Conservation (phyloP, 2,113 vertebrate genomes). For the Apodemus sylvaticus region DNA sequence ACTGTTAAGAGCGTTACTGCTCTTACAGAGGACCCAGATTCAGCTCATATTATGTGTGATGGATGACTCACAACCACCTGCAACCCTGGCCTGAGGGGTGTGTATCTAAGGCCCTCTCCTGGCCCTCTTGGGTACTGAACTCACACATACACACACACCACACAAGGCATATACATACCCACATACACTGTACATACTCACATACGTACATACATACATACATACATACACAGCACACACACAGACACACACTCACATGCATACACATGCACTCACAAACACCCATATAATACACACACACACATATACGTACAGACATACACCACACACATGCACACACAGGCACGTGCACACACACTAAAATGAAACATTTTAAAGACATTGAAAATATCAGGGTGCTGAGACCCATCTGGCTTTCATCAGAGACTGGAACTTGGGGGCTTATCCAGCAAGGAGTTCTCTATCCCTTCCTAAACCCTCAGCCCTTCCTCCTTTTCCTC, state of each 20-base stretch:
- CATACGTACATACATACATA: neutral
- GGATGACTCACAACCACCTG: neutral
- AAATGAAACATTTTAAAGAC: neutral
- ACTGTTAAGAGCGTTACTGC: neutral
- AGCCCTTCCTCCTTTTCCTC: neutral
- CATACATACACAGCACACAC: neutral
- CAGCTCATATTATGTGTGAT: neutral
- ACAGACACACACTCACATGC: neutral
- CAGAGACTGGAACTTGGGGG: neutral
- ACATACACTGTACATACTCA: too few species aligned
- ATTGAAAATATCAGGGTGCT: neutral
- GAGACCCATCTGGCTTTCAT: neutral
- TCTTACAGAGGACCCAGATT: neutral
- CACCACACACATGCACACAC: neutral
- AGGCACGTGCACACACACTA: neutral
- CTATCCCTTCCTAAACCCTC: neutral
- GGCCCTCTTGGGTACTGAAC: neutral
- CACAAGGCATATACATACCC: too few species aligned
- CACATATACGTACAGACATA: neutral
- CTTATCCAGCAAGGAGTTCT: neutral
- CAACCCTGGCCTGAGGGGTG: too few species aligned
- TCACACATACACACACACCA: neutral
- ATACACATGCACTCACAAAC: neutral
- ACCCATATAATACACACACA: too few species aligned
- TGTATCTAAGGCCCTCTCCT: neutral